Evolutionary conservation across 2,888 invertebrate species (phyloP).

Genomic region (Gerris lacustris): DNA sequence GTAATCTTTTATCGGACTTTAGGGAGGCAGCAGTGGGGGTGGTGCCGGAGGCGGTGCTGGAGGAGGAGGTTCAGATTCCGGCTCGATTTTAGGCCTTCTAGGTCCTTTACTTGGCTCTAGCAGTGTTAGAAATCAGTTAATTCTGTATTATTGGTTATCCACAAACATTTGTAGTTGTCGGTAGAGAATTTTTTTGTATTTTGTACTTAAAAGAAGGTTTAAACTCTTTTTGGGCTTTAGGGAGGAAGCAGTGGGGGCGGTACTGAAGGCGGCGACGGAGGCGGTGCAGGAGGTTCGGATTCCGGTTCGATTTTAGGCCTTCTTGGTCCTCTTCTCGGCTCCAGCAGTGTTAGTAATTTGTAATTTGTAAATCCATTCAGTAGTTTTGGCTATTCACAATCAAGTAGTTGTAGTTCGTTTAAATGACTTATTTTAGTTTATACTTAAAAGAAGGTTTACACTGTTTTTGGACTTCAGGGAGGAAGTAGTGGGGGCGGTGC

Average conservation of each 20-base stretch:
- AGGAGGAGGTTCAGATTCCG: constrained; percentile 23
- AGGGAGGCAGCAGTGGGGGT: background rate
- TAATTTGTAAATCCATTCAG: no score
- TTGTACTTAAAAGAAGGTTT: no score
- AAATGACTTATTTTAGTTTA: no score
- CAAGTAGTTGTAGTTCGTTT: no score
- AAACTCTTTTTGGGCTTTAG: no score
- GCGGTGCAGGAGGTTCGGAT: constrained; percentile 20
- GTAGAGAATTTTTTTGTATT: background rate
- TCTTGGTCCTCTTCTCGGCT: constrained; percentile 24
- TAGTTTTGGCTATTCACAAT: no score
- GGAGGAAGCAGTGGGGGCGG: background rate
- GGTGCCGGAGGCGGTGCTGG: constrained; percentile 15
- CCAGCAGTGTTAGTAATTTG: constrained; percentile 14
- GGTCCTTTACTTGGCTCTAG: constrained; percentile 21
- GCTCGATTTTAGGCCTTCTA: constrained; percentile 24
- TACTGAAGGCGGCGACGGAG: constrained; percentile 1
- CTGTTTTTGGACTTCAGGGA: no score
- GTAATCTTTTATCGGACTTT: no score
- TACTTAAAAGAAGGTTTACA: no score
- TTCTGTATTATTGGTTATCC: no score
- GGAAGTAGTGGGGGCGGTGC: no score
- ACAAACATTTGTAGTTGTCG: no score
- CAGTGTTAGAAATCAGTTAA: background rate
- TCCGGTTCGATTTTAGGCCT: constrained; percentile 25